Base-by-base conservation (phyloP, 2,113 vertebrate species). In the Tachycineta bicolor region DNA sequence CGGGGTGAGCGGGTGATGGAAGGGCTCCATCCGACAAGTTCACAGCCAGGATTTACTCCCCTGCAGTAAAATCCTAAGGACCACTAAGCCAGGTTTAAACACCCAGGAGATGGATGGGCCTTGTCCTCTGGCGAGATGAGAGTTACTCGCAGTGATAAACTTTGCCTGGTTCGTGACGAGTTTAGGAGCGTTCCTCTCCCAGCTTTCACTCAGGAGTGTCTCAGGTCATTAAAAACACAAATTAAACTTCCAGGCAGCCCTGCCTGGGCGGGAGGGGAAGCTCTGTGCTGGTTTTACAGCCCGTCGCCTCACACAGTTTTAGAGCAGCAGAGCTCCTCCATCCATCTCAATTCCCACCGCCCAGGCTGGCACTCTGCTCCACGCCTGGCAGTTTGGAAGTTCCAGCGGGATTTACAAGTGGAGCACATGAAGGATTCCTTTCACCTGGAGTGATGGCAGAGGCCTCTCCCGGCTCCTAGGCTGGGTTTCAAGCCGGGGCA, bases 181-280 rank as follows among this genome's bases (percentile, higher is more conserved):
- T 70, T 87, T 34, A 47, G 19, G 71, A 75, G 22, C 5, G 25
- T 77, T 92, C 28, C 93, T 70, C 34, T 41, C 39, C 44, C 64
- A n/a, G 25, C 53, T 60, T 90, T 75, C 49, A 2, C 63, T 83
- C 79, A 34, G 41, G 41, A 58, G 69, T 11, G 44, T 93, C 78
- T 91, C 88, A 62, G 65, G 11, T 70, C 80, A 68, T 87, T 89
- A 75, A 81, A 83, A 94, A 53, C 39, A 41, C 77, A 69, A 80
- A 90, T 86, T 85, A 78, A 93, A 76, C 70, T 69, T 74, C 33
- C 85, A 83, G 70, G 10, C 55, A 69, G 59, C 82, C 37, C 15
- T 65, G 1, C 14, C 49, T 46, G 37, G 21, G 68, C 28, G 5
- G 49, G 62, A 84, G 55, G 17, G 17, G 26, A 71, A 31, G 62